Evolutionary conservation across 2,113 vertebrate genomes (phyloP), one percentile per base, ranked within the genome.

Genomic region (Sardina pilchardus): DNA sequence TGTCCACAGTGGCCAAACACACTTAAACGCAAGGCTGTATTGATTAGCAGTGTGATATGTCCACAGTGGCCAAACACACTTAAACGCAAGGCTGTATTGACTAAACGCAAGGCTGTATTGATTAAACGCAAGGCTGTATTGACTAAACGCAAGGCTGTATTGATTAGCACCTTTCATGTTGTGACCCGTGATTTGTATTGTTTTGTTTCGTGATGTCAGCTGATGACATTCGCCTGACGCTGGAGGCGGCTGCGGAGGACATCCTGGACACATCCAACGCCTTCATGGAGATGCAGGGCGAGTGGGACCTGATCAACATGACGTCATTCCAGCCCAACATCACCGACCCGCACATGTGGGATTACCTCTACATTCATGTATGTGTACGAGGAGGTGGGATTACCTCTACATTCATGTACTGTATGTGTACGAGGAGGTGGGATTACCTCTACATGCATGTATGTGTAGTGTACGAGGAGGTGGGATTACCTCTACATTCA

Each of bases 291-390:
- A 94, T 92, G 7, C 91, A 92, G 85, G 94, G 94, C 21, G 94
- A 95, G 81, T 95, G 95, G 95, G 88, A 94, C 84, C 91, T 95
- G 44, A 83, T 94, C 30, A 89, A 93, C 21, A 94, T 95, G 53
- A 90, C 82, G 0, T 10, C 59, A 36, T 0, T 6, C 14, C 71
- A 83, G 26, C 0, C 21, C 0, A 21, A 4, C 5, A 21, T 17
- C 10, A 36, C 42, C 12, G 2, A 24, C 12, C 53, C 6, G 93
- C 91, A 87, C 5, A 89, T 81, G 92, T 94, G 88, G 1, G 84
- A 85, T 17, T 36, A 36, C 5, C 10, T 78, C 30, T 34, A 16
- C 16, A 4, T 78, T 36, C 9, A 75, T 36, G 67, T 75, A 34
- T 34, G 67, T 67, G 56, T 24, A n/a, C 5, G 21, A 63, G 21